These are phyloP conservation scores for Panthera uncia DNA, from an alignment of 2,113 vertebrate genomes.

Conservation along the genomic window DNA sequence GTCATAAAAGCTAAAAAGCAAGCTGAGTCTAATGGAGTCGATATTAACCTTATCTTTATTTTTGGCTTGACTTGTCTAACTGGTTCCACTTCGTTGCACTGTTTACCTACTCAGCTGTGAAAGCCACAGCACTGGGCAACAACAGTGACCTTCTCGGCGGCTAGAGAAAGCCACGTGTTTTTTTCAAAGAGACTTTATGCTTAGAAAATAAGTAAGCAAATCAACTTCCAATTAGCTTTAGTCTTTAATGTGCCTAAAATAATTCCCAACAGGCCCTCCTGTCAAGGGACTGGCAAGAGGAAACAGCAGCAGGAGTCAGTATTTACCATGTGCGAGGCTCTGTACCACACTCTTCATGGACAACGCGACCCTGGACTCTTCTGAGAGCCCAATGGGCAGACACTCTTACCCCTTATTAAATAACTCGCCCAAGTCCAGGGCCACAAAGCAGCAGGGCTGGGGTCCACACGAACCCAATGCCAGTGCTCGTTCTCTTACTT, in stretches of 20 bases:
- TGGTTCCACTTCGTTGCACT: slow-evolving; percentile 50
- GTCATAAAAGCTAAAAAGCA: slow-evolving; percentile 43
- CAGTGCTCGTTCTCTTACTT: background rate
- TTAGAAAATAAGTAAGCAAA: slow-evolving; percentile 48
- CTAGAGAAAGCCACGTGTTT: background rate
- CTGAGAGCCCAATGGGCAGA: background rate
- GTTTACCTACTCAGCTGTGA: slow-evolving; percentile 67
- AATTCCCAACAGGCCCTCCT: background rate
- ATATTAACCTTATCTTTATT: slow-evolving; percentile 68
- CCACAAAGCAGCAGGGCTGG: background rate
- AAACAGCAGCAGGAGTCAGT: background rate
- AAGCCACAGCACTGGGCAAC: background rate
- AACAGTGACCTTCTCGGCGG: slow-evolving; percentile 44
- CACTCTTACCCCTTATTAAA: background rate
- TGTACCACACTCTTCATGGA: background rate
- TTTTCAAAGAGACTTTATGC: background rate
- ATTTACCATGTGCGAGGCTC: background rate
- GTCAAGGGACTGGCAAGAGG: background rate
- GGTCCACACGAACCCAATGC: background rate
- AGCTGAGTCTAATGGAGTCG: background rate
- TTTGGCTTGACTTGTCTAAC: slow-evolving; percentile 63
- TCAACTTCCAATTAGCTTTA: background rate
- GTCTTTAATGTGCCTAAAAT: background rate
- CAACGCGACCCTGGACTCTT: background rate
- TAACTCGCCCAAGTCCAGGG: background rate